Percentiles rank a stretch among this genome's conserved stretches.
phyloP scores from a whole-genome alignment of 2,888 invertebrate species.

The Bhutanitis thaidina region DNA sequence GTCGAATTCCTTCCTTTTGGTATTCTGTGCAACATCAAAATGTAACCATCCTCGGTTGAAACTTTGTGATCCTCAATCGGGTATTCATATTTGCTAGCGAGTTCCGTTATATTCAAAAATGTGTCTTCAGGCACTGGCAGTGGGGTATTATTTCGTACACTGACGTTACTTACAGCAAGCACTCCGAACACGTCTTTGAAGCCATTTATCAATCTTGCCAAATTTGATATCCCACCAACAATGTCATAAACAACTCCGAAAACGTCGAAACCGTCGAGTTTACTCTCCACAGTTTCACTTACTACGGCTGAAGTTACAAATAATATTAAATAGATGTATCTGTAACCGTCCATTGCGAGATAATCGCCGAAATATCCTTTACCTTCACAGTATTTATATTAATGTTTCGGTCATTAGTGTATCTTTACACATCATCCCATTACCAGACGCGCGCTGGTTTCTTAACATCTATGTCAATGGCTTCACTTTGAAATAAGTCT shows the following conservation, averaged over 20 bases:
- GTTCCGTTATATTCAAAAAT: constrained; percentile 39
- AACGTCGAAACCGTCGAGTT: constrained; percentile 5
- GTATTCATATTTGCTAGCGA: constrained; percentile 46
- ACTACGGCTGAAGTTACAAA: neutral
- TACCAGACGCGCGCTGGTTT: neutral
- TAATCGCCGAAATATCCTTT: neutral
- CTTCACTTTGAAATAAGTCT: neutral
- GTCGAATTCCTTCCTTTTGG: constrained; percentile 26
- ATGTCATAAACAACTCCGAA: constrained; percentile 17
- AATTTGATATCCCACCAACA: constrained; percentile 16
- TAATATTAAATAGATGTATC: neutral
- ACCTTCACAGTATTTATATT: neutral
- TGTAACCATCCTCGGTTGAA: constrained; percentile 52
- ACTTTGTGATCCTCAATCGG: constrained; percentile 48
- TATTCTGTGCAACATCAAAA: constrained; percentile 52
- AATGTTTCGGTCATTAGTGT: neutral
- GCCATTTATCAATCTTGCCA: constrained; percentile 19
- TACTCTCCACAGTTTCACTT: neutral
- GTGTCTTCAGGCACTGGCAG: constrained; percentile 36
- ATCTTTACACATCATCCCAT: neutral
- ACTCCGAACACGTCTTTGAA: constrained; percentile 23
- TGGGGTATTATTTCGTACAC: neutral
- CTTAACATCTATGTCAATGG: neutral
- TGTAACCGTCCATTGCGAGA: constrained; percentile 4
- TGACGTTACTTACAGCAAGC: constrained; percentile 12